Conservation (phyloP, 2,888 invertebrate genomes). For the Eutolmus rufibarbis region DNA sequence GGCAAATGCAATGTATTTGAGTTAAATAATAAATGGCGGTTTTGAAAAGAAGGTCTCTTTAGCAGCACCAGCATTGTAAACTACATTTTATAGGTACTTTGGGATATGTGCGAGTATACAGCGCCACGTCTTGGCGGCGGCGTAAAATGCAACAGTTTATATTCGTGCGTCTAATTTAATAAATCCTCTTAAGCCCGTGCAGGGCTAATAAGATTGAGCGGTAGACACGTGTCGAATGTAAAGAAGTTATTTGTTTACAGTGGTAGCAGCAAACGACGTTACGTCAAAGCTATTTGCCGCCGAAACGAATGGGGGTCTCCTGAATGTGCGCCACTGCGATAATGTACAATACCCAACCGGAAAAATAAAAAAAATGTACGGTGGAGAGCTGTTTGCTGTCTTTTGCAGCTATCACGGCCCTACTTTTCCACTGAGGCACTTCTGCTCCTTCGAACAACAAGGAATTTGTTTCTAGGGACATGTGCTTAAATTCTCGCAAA, state of each 20-base stretch:
- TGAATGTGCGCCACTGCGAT: neutral
- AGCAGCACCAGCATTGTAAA: neutral
- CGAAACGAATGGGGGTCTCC: neutral
- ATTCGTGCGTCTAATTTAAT: neutral
- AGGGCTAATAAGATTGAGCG: neutral
- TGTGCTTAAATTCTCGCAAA: slow-evolving; percentile 29
- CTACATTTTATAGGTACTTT: neutral
- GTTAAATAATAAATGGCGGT: too few relatives aligned
- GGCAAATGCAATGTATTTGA: too few relatives aligned
- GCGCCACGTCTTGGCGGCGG: neutral
- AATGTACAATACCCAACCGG: neutral
- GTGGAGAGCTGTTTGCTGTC: slow-evolving; percentile 5
- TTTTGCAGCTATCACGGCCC: slow-evolving; percentile 2
- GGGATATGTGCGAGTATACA: neutral
- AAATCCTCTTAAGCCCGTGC: slow-evolving; percentile 9
- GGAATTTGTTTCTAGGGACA: slow-evolving; percentile 32
- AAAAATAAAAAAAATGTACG: neutral
- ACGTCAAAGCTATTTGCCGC: neutral
- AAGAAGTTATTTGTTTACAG: slow-evolving; percentile 22
- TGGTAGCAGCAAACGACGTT: neutral
- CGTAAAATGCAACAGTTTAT: neutral
- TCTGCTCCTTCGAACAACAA: slow-evolving; percentile 19
- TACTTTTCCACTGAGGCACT: neutral
- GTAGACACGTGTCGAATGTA: neutral
- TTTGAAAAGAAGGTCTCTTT: neutral